These are phyloP conservation scores for Oscheius onirici DNA, from an alignment of 2,888 invertebrate species.

Conservation along the genomic window DNA sequence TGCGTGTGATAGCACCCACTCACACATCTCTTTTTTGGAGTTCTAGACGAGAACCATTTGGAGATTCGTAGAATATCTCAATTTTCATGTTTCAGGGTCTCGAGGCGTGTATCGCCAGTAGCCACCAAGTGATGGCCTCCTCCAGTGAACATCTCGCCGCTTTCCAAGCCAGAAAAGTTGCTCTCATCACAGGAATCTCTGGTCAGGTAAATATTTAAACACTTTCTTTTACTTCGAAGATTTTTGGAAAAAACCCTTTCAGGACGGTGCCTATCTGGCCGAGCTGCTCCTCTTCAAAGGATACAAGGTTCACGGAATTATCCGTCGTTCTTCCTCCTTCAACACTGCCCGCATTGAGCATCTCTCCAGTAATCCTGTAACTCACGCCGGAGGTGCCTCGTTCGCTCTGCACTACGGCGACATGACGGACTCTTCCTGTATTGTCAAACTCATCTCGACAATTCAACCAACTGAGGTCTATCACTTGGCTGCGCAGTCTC, in stretches of 20 bases:
- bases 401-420: slow-evolving; percentile 94
- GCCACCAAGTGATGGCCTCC: slow-evolving; percentile 49
- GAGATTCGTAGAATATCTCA: background rate
- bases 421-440: slow-evolving; percentile 94
- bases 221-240: too few relatives aligned
- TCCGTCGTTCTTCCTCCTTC: slow-evolving; percentile 82
- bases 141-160: slow-evolving; percentile 56
- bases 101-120: slow-evolving; percentile 55
- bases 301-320: slow-evolving; percentile 90
- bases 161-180: slow-evolving; percentile 77
- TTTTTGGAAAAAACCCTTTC: too few relatives aligned
- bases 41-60: background rate
- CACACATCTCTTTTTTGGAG: background rate
- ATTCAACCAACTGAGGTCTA: slow-evolving; percentile 91
- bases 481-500: slow-evolving; percentile 97
- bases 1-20: background rate
- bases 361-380: slow-evolving; percentile 87
- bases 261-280: slow-evolving; percentile 97
- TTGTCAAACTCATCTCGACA: slow-evolving; percentile 85
- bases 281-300: slow-evolving; percentile 91
- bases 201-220: too few relatives aligned
- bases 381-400: slow-evolving; percentile 81
- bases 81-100: slow-evolving; percentile 45
- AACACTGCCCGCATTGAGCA: slow-evolving; percentile 96
- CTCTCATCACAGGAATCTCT: slow-evolving; percentile 94